These are phyloP conservation scores for Calliphora vicina DNA, from an alignment of 1,140 invertebrate species.

Conservation along the genomic window DNA sequence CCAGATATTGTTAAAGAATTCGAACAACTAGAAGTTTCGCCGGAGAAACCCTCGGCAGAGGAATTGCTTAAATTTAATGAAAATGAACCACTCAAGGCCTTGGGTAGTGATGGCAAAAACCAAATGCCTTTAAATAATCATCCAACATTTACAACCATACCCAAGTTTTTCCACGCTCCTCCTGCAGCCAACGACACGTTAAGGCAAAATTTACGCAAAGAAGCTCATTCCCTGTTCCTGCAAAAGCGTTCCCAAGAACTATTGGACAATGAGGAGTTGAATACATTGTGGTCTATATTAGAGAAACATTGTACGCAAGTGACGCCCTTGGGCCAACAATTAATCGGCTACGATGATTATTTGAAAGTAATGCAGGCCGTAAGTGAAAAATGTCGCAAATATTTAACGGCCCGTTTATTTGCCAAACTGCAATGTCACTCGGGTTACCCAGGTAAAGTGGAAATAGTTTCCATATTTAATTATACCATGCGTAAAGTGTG, in stretches of 20 bases:
- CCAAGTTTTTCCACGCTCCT: slow-evolving; percentile 82
- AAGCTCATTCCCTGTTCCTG: slow-evolving; percentile 84
- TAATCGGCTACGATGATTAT: slow-evolving; percentile 87
- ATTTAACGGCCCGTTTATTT: slow-evolving; percentile 87
- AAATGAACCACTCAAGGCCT: slow-evolving; percentile 34
- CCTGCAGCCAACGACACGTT: slow-evolving; percentile 77
- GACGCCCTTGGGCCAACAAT: slow-evolving; percentile 76
- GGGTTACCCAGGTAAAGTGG: slow-evolving; percentile 75
- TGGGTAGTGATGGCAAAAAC: neutral
- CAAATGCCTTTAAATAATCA: slow-evolving; percentile 37
- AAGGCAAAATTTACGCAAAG: slow-evolving; percentile 83
- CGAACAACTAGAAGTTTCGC: slow-evolving; percentile 39
- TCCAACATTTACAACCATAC: slow-evolving; percentile 67
- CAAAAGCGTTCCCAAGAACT: slow-evolving; percentile 84
- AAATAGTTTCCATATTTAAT: slow-evolving; percentile 88
- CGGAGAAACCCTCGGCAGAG: slow-evolving; percentile 34
- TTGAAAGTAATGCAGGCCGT: slow-evolving; percentile 76
- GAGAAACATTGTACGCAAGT: slow-evolving; percentile 81
- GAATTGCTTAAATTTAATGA: slow-evolving; percentile 43
- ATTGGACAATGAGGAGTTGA: slow-evolving; percentile 86
- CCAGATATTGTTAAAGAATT: slow-evolving; percentile 43
- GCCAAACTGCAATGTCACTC: slow-evolving; percentile 85
- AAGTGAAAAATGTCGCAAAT: slow-evolving; percentile 75
- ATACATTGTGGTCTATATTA: slow-evolving; percentile 82
- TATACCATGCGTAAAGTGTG: slow-evolving; percentile 96